Conservation (phyloP, 1,140 invertebrate genomes). For the Andricus grossulariae region DNA sequence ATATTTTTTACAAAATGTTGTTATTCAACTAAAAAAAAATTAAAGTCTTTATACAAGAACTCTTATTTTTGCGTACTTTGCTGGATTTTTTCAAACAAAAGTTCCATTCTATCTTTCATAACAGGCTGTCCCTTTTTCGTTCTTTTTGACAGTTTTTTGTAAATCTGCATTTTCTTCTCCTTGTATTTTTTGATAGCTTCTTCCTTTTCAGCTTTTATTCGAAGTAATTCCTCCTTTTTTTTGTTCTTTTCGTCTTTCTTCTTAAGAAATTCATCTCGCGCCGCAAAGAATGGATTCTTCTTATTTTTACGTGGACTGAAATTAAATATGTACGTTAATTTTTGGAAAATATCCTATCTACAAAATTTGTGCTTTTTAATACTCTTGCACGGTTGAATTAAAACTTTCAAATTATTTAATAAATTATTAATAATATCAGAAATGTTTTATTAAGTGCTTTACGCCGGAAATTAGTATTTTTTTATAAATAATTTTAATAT, state of each 20-base stretch:
- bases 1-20: no score
- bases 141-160: constrained; percentile 82
- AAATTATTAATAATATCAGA: no score
- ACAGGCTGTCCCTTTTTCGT: constrained; percentile 86
- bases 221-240: constrained; percentile 74
- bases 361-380: no score
- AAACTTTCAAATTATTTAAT: no score
- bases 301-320: constrained; percentile 52
- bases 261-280: constrained; percentile 76
- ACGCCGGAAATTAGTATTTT: no score
- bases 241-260: constrained; percentile 78
- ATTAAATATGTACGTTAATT: neutral
- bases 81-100: constrained; percentile 83
- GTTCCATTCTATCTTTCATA: constrained; percentile 84
- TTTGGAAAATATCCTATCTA: neutral
- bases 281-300: constrained; percentile 74
- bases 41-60: neutral
- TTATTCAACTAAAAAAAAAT: neutral
- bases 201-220: constrained; percentile 76
- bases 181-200: constrained; percentile 81
- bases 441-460: no score
- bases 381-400: no score
- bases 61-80: constrained; percentile 43
- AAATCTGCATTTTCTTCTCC: constrained; percentile 80
- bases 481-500: no score